Evolutionary conservation across 2,797 vertebrate genomes (phyloP).

Genomic region (Ara ararauna): DNA sequence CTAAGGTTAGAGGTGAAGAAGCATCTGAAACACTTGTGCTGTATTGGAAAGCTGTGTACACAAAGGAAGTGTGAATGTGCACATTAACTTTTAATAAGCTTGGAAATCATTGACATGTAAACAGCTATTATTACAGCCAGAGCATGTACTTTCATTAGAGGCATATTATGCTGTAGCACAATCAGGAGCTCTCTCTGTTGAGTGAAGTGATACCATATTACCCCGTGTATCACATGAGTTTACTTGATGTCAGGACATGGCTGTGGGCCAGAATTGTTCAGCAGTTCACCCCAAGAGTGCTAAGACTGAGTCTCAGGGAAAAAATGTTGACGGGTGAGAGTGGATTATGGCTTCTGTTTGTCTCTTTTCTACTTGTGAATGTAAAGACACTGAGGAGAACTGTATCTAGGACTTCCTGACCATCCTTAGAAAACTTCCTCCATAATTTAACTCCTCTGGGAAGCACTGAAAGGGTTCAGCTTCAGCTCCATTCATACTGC

Average conservation of each 20-base stretch:
- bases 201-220: not conserved
- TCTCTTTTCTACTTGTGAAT: not conserved
- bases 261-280: constrained; percentile 45
- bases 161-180: not conserved
- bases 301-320: not conserved
- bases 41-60: not conserved
- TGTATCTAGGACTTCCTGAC: not conserved
- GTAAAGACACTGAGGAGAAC: not conserved
- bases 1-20: not conserved
- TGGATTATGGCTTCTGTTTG: not conserved
- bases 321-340: not conserved
- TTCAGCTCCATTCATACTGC: not conserved
- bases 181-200: not conserved
- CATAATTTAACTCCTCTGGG: not conserved
- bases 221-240: not conserved
- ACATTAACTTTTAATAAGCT: constrained; percentile 49
- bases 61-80: not conserved
- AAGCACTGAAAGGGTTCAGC: not conserved
- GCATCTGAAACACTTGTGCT: not conserved
- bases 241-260: not conserved
- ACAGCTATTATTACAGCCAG: not conserved
- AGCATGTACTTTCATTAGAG: not conserved
- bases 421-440: not conserved
- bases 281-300: constrained; percentile 6
- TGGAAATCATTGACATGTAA: constrained; percentile 36